phyloP scores from a whole-genome alignment of 2,888 invertebrate species.

The Apoderus coryli region DNA sequence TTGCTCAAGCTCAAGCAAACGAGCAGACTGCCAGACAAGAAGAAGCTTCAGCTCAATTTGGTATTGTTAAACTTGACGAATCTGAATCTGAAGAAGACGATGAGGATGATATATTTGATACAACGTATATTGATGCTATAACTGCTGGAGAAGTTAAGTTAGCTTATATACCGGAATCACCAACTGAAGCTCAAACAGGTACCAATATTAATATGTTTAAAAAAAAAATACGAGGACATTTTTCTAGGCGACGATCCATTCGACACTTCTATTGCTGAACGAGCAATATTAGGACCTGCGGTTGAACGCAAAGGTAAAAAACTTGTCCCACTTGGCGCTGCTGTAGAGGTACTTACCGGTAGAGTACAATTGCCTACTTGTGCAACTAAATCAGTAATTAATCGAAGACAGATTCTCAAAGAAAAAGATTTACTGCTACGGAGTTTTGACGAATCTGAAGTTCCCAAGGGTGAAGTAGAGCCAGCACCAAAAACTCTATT shows the following conservation, averaged over 20 bases:
- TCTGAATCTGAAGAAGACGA: slow-evolving; percentile 52
- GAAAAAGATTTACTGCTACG: slow-evolving; percentile 56
- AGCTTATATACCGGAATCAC: slow-evolving; percentile 77
- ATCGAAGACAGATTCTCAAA: slow-evolving; percentile 34
- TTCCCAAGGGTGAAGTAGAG: too few species aligned
- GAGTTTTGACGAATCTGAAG: slow-evolving; percentile 41
- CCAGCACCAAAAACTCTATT: slow-evolving; percentile 52
- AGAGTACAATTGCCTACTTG: slow-evolving; percentile 62
- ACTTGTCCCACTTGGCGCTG: slow-evolving; percentile 68
- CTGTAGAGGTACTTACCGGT: slow-evolving; percentile 77
- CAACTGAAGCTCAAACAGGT: slow-evolving; percentile 48
- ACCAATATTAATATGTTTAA: too few species aligned
- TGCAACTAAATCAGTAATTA: slow-evolving; percentile 33
- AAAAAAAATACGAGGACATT: too few species aligned
- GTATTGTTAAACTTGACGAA: slow-evolving; percentile 39
- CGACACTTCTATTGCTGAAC: slow-evolving; percentile 78
- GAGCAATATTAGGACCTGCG: slow-evolving; percentile 64
- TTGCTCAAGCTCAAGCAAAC: slow-evolving; percentile 14
- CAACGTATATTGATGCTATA: slow-evolving; percentile 73
- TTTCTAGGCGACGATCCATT: slow-evolving; percentile 68
- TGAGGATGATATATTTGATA: slow-evolving; percentile 74
- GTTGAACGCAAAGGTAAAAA: slow-evolving; percentile 59
- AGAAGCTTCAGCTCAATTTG: slow-evolving; percentile 18
- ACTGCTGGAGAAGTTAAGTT: slow-evolving; percentile 76
- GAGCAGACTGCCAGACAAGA: too few species aligned